Base-by-base conservation (phyloP, 2,888 invertebrate genomes). In the Melanostoma scalare region DNA sequence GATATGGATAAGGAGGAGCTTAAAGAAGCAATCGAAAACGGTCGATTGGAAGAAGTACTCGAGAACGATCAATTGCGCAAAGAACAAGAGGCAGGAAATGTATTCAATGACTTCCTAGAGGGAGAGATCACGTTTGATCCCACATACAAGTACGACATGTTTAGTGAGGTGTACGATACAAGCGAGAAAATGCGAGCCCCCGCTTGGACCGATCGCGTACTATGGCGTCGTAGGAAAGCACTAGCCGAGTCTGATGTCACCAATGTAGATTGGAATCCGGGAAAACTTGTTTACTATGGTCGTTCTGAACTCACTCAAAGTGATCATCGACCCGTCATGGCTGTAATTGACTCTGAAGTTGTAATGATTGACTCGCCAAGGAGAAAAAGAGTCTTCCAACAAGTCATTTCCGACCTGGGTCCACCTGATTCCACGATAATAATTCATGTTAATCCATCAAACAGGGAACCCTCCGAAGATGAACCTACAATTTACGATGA, bases 151-250 rank as follows among this genome's bases (percentile, higher is more conserved):
- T 99, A 99, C 90, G 99, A 99, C 92, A 92, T 99, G 72, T 99
- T 99, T 90, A 98, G 98, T 88, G 98, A 99, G 90, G 99, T 99
- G 91, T 99, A 99, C 90, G 99, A 99, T 90, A 99, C 99, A 0
- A 99, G 99, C 89, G 99, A 99, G 90, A 99, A 99, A 92, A 95
- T 96, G 89, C 94, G 99, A 76, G 96, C 97, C 0, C 99, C 99
- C 0, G 99, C 99, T 3, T 99, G 98, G 98, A 99, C 99, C 0
- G 99, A 99, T 91, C 93, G 99, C 82, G 94, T 99, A n/a, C 92
- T 99, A 75, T 99, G 98, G 97, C 95, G 96, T 89, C 94, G 97
- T 78, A 93, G 96, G 86, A 95, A 94, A 89, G 93, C 95, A 74
- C 93, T 95, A 31, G 93, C 95, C 33, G 96, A 96, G 87, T 93